Percentiles rank a stretch among this genome's conserved stretches.
Evolutionary conservation across 37 sponge, comb jelly and placozoan genomes (phyloP).

Genomic region (Lycopodina hypogea): DNA sequence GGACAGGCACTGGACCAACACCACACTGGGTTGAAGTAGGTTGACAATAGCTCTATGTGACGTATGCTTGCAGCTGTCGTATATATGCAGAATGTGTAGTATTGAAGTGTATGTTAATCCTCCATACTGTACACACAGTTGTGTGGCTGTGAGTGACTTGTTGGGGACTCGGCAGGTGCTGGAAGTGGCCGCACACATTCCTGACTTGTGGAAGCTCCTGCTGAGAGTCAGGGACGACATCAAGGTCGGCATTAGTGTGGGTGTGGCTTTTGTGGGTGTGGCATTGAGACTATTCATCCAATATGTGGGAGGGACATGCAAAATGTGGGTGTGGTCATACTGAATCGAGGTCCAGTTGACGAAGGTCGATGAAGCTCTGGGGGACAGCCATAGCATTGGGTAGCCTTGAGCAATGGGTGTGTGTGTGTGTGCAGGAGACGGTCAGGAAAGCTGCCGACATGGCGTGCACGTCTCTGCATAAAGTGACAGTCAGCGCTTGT

Average conservation of each 20-base stretch:
- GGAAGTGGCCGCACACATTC: slow-evolving; percentile 57
- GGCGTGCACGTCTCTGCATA: slow-evolving; percentile 69
- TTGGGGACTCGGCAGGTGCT: slow-evolving; percentile 16
- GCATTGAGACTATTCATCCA: neutral
- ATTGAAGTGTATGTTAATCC: no score
- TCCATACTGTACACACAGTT: slow-evolving; percentile 25
- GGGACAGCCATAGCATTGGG: no score
- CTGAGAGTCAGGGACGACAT: slow-evolving; percentile 88
- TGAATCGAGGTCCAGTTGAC: no score
- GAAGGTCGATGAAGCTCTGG: no score
- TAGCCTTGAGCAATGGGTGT: no score
- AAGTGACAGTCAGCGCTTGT: slow-evolving; percentile 72
- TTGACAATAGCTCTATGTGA: no score
- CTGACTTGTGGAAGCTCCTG: slow-evolving; percentile 77
- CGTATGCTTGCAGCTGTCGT: no score
- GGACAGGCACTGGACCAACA: no score
- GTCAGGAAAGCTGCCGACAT: slow-evolving; percentile 73
- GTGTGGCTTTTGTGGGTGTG: no score
- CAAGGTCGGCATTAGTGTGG: slow-evolving; percentile 47
- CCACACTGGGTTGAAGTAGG: no score
- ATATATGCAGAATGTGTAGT: no score
- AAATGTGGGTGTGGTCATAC: neutral
- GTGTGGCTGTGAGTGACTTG: slow-evolving; percentile 72
- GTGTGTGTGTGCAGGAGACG: slow-evolving; percentile 49
- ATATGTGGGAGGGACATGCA: neutral